Evolutionary conservation across 2,888 invertebrate species (phyloP).

Genomic region (Nyleta sp.): DNA sequence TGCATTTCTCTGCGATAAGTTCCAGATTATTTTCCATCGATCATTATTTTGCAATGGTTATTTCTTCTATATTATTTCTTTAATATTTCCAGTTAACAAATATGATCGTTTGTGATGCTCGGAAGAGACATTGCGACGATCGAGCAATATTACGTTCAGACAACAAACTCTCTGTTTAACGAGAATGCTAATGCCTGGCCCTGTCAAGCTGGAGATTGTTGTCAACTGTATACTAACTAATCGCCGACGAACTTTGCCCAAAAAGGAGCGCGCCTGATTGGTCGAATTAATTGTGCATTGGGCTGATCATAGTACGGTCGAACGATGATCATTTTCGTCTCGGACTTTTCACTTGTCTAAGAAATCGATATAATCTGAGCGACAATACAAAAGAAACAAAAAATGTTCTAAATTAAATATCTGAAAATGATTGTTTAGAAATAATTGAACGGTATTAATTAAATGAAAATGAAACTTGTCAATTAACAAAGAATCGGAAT

Average conservation of each 20-base stretch:
- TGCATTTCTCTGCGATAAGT: too few relatives aligned
- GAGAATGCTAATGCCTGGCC: slow-evolving; percentile 46
- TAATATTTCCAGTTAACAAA: slow-evolving; percentile 32
- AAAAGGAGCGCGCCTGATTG: slow-evolving; percentile 33
- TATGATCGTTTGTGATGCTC: slow-evolving; percentile 12
- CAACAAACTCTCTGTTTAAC: slow-evolving; percentile 42
- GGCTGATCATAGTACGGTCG: not conserved
- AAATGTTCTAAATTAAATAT: too few relatives aligned
- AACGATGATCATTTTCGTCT: not conserved
- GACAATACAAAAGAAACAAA: too few relatives aligned
- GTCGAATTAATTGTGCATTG: not conserved
- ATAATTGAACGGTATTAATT: too few relatives aligned
- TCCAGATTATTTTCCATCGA: not conserved
- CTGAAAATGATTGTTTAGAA: too few relatives aligned
- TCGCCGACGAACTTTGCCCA: slow-evolving; percentile 21
- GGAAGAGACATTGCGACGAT: slow-evolving; percentile 19
- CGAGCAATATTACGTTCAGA: slow-evolving; percentile 46
- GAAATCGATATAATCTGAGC: too few relatives aligned
- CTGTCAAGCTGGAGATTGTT: slow-evolving; percentile 24
- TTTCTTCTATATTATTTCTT: slow-evolving; percentile 8
- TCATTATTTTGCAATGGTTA: not conserved
- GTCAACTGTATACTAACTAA: slow-evolving; percentile 42
- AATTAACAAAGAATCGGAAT: too few relatives aligned
- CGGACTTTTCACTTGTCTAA: too few relatives aligned
- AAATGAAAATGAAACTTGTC: too few relatives aligned